Percentiles rank a stretch among this genome's conserved stretches.
Evolutionary conservation across 2,888 invertebrate genomes (phyloP).

Genomic region (Therioaphis trifolii): DNA sequence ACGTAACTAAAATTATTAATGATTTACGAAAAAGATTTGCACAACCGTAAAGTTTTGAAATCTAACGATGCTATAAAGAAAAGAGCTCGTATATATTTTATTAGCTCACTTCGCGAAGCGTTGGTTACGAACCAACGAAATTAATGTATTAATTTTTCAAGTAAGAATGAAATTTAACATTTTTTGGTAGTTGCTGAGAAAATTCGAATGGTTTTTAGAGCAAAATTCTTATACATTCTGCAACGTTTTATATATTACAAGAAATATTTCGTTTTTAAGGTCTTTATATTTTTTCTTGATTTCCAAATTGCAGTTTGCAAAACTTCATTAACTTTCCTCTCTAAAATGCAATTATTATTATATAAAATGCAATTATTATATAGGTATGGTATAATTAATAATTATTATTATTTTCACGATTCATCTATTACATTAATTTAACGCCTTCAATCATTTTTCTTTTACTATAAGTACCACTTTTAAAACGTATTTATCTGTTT

Average conservation of each 20-base stretch:
- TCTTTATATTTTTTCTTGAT: neutral
- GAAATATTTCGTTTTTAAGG: neutral
- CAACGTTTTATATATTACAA: neutral
- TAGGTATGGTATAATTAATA: neutral
- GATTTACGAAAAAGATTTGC: neutral
- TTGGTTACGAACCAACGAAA: neutral
- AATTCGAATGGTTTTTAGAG: neutral
- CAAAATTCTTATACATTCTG: neutral
- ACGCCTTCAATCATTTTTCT: neutral
- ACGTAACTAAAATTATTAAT: neutral
- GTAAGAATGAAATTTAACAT: neutral
- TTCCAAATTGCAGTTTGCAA: neutral
- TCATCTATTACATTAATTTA: neutral
- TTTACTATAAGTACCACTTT: conserved; percentile 14
- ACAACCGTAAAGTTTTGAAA: neutral
- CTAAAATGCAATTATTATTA: neutral
- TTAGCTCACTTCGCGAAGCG: neutral
- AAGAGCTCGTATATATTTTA: neutral
- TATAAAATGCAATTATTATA: no score
- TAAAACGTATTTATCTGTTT: conserved; percentile 29
- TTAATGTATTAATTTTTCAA: neutral
- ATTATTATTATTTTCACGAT: neutral
- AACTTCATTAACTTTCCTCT: neutral
- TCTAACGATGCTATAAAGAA: neutral
- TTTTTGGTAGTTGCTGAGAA: neutral